These are phyloP conservation scores for Semicossyphus pulcher DNA, from an alignment of 2,113 vertebrate species.

Conservation along the genomic window DNA sequence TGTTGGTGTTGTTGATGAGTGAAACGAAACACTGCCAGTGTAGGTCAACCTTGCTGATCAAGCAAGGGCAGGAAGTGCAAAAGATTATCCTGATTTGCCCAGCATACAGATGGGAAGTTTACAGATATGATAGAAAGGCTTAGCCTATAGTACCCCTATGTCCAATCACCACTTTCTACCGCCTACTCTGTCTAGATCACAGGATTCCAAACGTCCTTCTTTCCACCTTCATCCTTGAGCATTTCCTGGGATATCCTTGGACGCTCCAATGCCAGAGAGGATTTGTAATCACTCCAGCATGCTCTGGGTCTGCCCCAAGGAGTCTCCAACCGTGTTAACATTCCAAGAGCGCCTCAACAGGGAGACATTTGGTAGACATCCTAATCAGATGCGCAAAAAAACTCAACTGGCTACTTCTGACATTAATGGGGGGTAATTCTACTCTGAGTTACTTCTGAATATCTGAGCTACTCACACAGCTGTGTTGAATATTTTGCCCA, in stretches of 20 bases:
- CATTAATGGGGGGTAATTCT: not conserved
- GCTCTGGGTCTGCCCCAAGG: not conserved
- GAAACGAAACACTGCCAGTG: constrained; percentile 17
- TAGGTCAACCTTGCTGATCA: constrained; percentile 23
- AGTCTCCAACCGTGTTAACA: not conserved
- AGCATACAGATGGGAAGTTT: constrained; percentile 8
- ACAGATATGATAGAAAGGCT: not conserved
- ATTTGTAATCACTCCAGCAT: not conserved
- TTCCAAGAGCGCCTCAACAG: constrained; percentile 3
- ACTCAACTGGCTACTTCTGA: not conserved
- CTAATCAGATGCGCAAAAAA: not conserved
- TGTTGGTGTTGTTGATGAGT: constrained; percentile 34
- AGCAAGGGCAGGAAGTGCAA: not conserved
- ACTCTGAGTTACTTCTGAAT: not conserved
- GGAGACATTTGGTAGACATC: constrained; percentile 13
- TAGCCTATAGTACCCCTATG: not conserved
- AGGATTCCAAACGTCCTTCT: not conserved
- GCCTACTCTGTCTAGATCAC: constrained; percentile 7
- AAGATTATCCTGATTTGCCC: constrained; percentile 4
- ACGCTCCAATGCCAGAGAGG: not conserved
- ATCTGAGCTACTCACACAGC: not conserved
- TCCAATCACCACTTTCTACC: not conserved
- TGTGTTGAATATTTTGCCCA: not conserved
- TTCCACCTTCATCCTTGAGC: not conserved
- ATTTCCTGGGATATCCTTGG: not conserved